Base-by-base conservation (phyloP, 2,113 vertebrate genomes). In the Podilymbus podiceps region DNA sequence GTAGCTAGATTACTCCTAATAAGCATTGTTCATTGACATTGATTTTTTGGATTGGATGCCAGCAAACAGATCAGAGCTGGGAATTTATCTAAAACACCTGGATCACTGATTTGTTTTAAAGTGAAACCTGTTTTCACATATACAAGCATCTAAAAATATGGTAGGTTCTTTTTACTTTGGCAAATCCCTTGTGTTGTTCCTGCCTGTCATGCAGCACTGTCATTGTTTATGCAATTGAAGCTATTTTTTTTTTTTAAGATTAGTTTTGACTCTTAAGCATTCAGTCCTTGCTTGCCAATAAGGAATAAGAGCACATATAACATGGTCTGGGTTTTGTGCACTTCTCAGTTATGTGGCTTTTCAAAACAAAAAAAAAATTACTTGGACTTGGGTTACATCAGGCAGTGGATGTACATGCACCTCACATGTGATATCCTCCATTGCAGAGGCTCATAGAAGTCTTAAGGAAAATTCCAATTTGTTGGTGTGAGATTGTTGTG, bases 351-450 rank as follows among this genome's bases (percentile, higher is more conserved):
- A 6, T 17, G 19, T 79, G 49, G 19, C 58, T 93, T 93, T 71
- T 62, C 31, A 59, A 72, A 88, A 58, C 17, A 28, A 53, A 49
- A 56, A 28, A 8, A 1, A 12, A 2, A 49, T 71, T 69, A 67
- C 4, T 71, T 82, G 18, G 9, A 28, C 25, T 38, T 67, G 3
- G 1, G 1, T 85, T 85, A 9, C 25, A 4, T 68, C 23, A 72
- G 33, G 11, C 49, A 46, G 27, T 56, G 30, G 12, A 15, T 4
- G 0, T 72, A 4, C 15, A 4, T 23, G 19, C 19, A 27, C 9
- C 38, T 89, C 5, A 17, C 3, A 4, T 27, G 11, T 59, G 21
- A 35, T 69, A 12, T 3, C 23, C 7, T 55, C 8, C 0, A 0
- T 40, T 85, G 28, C 35, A 78, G 60, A 60, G 19, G 3, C 15